A percentile compares a stretch with the other conserved stretches of the same genome.
Conservation (phyloP, 1,140 invertebrate species). For the Ceratina calcarata region DNA sequence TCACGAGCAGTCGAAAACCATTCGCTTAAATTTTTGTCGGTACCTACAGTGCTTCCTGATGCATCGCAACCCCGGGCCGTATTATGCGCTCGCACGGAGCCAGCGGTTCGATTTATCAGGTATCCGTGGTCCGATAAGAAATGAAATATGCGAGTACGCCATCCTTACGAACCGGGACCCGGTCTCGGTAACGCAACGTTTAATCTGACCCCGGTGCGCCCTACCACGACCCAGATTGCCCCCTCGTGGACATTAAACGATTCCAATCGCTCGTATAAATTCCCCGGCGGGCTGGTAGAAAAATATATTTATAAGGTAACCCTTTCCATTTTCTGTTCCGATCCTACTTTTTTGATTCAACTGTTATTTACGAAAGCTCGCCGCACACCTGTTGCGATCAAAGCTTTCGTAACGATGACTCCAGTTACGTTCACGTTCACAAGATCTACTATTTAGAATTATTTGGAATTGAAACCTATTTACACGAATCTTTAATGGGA, state of each 20-base stretch:
- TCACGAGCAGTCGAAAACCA: slow-evolving; percentile 33
- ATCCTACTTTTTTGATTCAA: not conserved
- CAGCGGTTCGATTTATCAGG: slow-evolving; percentile 44
- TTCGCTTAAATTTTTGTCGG: slow-evolving; percentile 16
- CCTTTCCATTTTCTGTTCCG: no score
- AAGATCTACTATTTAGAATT: no score
- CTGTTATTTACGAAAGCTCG: slow-evolving; percentile 3
- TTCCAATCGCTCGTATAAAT: slow-evolving; percentile 31
- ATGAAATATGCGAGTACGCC: slow-evolving; percentile 43
- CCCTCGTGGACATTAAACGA: not conserved
- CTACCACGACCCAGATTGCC: slow-evolving; percentile 15
- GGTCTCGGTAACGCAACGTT: slow-evolving; percentile 25
- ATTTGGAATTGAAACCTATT: no score
- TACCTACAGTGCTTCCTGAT: not conserved
- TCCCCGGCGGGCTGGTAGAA: not conserved
- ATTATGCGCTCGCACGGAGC: slow-evolving; percentile 27
- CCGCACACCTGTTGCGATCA: slow-evolving; percentile 29
- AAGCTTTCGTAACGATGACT: slow-evolving; percentile 11
- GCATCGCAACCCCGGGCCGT: not conserved
- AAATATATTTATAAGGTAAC: not conserved
- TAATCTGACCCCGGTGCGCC: slow-evolving; percentile 21
- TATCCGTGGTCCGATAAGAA: slow-evolving; percentile 39
- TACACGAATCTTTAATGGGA: no score
- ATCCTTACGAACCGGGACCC: slow-evolving; percentile 13
- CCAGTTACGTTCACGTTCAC: not conserved